Conservation (phyloP, 2,797 vertebrate genomes). For the Tokudaia muenninki region DNA sequence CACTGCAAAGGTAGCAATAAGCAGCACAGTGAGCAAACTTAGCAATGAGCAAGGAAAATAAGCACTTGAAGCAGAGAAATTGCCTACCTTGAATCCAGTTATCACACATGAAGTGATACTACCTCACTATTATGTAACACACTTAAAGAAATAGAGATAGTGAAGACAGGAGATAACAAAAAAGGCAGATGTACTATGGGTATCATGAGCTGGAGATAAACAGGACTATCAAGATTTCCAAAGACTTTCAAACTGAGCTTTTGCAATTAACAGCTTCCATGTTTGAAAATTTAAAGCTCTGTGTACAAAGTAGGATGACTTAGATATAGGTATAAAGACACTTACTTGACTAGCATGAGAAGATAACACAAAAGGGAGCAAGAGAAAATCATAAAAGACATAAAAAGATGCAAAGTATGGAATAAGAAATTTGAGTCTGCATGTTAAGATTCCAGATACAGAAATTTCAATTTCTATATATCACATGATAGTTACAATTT, state of each 20-base stretch:
- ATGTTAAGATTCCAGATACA: neutral
- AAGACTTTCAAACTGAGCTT: slow-evolving; percentile 23
- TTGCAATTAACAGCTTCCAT: neutral
- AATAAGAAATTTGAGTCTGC: neutral
- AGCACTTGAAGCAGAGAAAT: neutral
- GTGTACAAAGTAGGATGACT: neutral
- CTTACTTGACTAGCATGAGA: neutral
- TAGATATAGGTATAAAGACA: neutral
- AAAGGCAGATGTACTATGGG: neutral
- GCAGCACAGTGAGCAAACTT: neutral
- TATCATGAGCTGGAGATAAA: neutral
- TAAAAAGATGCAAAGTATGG: neutral
- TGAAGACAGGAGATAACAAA: neutral
- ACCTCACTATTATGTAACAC: neutral
- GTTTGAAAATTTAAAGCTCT: neutral
- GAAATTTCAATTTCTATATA: neutral
- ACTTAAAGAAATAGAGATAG: slow-evolving; percentile 45
- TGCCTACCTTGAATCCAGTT: neutral
- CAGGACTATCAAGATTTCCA: neutral
- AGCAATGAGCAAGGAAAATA: neutral
- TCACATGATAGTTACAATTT: neutral
- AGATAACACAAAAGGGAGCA: neutral
- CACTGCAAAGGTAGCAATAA: neutral
- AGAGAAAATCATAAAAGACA: slow-evolving; percentile 14
- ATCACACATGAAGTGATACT: neutral